Evolutionary conservation across 1,140 invertebrate genomes (phyloP).

Genomic region (Pseudomyrmex flavicornis): DNA sequence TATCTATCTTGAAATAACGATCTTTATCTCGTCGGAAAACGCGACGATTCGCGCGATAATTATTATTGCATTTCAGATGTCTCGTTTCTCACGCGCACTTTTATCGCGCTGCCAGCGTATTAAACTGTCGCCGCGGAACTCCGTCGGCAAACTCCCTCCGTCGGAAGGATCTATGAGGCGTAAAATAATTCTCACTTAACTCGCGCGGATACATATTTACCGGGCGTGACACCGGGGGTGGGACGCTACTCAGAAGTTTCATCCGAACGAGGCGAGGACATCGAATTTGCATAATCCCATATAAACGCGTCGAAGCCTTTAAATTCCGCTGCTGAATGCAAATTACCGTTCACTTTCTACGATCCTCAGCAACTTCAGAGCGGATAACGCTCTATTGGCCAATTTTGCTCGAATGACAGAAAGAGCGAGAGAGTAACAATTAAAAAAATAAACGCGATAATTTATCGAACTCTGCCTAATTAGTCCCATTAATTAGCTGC

Average conservation of each 20-base stretch:
- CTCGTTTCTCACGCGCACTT: background rate
- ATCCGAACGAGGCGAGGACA: constrained; percentile 44
- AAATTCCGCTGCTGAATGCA: constrained; percentile 41
- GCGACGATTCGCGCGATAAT: background rate
- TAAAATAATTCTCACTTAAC: constrained; percentile 55
- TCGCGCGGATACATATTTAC: constrained; percentile 48
- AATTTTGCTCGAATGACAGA: background rate
- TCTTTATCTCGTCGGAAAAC: background rate
- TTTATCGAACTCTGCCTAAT: constrained; percentile 2
- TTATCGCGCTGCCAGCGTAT: background rate
- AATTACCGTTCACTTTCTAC: constrained; percentile 37
- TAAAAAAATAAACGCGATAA: constrained; percentile 13
- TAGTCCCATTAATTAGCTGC: constrained; percentile 44
- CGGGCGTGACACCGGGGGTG: constrained; percentile 9
- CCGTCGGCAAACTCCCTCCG: background rate
- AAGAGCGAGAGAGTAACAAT: background rate
- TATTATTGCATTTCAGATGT: constrained; percentile 8
- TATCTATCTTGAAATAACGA: background rate
- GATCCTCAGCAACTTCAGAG: constrained; percentile 35
- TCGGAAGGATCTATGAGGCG: constrained; percentile 37
- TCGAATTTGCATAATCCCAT: constrained; percentile 55
- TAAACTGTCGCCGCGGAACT: constrained; percentile 11
- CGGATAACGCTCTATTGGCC: constrained; percentile 16
- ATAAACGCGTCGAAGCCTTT: constrained; percentile 51
- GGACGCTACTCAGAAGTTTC: constrained; percentile 24